Conservation (phyloP, 2,113 vertebrate genomes). For the Microtus pennsylvanicus region DNA sequence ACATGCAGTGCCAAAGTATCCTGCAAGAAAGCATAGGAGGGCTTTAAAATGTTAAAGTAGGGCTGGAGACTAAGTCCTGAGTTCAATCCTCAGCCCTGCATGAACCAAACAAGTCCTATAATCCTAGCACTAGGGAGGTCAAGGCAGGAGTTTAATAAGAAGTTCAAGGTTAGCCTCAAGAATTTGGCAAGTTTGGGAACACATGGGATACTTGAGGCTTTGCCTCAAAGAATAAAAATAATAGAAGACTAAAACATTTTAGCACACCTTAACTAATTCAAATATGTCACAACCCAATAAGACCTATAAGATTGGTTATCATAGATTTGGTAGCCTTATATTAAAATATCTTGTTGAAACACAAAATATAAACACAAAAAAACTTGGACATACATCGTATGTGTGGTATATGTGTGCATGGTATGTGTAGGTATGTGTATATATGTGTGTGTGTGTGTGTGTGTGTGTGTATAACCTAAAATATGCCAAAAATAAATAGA, state of each 20-base stretch:
- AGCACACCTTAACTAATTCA: neutral
- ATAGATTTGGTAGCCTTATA: neutral
- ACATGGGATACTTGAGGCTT: neutral
- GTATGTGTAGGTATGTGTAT: neutral
- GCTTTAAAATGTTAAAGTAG: neutral
- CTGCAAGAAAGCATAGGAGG: slow-evolving; percentile 81
- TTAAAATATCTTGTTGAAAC: neutral
- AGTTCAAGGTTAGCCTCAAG: neutral
- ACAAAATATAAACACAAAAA: neutral
- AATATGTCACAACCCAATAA: neutral
- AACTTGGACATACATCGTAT: neutral
- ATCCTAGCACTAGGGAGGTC: neutral
- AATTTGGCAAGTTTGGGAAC: neutral
- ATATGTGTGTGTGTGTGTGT: neutral
- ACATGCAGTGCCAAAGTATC: slow-evolving; percentile 92
- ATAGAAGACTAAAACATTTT: neutral
- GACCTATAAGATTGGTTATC: neutral
- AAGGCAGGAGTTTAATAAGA: neutral
- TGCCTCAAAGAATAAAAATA: neutral
- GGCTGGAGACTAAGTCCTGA: neutral
- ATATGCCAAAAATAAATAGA: neutral
- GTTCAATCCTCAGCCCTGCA: neutral
- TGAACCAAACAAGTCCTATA: neutral
- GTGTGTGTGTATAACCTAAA: neutral
- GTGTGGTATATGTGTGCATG: fast-evolving